Percentiles rank a stretch among this genome's conserved stretches.
Conservation (phyloP, 2,113 vertebrate genomes). For the Trogon melanurus region DNA sequence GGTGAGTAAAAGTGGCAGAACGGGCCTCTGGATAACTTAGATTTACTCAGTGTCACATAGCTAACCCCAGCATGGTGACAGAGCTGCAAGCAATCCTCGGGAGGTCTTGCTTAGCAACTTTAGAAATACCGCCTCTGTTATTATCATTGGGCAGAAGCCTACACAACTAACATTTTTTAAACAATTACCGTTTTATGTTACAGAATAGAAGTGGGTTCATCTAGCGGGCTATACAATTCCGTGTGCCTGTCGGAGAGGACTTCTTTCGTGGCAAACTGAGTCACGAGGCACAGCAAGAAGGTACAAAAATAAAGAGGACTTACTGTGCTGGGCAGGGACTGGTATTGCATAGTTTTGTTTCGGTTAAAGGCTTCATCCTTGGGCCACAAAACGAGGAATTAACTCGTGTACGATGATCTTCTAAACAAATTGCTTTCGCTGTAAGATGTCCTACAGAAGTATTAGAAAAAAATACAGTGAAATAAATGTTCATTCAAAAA, state of each 20-base stretch:
- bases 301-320: slow-evolving; percentile 66
- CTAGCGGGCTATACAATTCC: not conserved
- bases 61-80: slow-evolving; percentile 19
- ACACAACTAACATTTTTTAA: not conserved
- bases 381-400: slow-evolving; percentile 88
- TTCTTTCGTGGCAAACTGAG: not conserved
- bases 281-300: not conserved
- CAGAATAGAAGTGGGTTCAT: not conserved
- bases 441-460: slow-evolving; percentile 84
- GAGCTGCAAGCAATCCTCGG: not conserved
- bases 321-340: slow-evolving; percentile 94
- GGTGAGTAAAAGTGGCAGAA: slow-evolving; percentile 46
- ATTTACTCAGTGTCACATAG: slow-evolving; percentile 21
- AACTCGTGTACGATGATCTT: slow-evolving; percentile 86
- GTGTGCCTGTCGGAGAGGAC: not conserved
- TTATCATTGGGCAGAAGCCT: slow-evolving; percentile 14
- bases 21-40: not conserved
- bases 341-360: slow-evolving; percentile 88
- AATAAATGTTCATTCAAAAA: not conserved
- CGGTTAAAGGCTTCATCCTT: slow-evolving; percentile 79
- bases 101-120: not conserved
- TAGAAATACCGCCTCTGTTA: not conserved
- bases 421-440: slow-evolving; percentile 89
- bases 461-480: not conserved
- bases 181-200: not conserved